phyloP scores from a whole-genome alignment of 2,888 invertebrate genomes.

The Abscondita cerata region DNA sequence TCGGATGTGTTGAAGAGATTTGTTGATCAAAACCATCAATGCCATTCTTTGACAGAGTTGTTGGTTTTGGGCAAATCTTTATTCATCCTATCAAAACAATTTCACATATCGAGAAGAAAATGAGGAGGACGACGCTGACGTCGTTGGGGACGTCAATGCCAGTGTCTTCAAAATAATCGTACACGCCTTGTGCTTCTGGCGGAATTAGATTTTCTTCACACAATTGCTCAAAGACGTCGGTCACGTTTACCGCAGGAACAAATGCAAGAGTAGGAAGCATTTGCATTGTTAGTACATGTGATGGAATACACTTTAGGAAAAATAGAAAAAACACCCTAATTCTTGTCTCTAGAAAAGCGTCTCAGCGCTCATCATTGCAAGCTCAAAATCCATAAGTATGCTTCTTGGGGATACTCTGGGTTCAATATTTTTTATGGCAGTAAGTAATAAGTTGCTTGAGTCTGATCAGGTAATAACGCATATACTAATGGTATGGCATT shows the following conservation, averaged over 20 bases:
- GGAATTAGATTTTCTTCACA: constrained; percentile 2
- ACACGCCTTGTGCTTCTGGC: background rate
- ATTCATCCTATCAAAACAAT: constrained; percentile 12
- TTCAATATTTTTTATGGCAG: constrained; percentile 16
- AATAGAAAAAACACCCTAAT: constrained; percentile 34
- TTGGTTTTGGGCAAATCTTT: constrained; percentile 11
- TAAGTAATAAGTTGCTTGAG: constrained; percentile 18
- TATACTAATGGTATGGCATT: constrained; percentile 31
- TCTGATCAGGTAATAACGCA: constrained; percentile 32
- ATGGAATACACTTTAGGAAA: constrained; percentile 28
- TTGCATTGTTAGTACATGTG: constrained; percentile 20
- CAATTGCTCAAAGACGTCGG: background rate
- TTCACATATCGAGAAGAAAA: constrained; percentile 22
- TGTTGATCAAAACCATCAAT: constrained; percentile 12
- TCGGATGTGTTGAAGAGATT: constrained; percentile 1
- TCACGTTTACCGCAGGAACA: background rate
- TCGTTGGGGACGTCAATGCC: constrained; percentile 19
- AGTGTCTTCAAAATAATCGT: constrained; percentile 29
- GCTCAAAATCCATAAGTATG: constrained; percentile 27
- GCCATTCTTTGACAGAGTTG: constrained; percentile 18
- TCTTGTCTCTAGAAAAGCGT: constrained; percentile 16
- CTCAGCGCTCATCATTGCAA: constrained; percentile 21
- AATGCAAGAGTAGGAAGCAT: background rate
- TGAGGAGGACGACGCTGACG: constrained; percentile 1
- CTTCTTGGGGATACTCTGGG: constrained; percentile 2